These are phyloP conservation scores for Zapornia atra DNA, from an alignment of 2,113 vertebrate species.

Conservation along the genomic window DNA sequence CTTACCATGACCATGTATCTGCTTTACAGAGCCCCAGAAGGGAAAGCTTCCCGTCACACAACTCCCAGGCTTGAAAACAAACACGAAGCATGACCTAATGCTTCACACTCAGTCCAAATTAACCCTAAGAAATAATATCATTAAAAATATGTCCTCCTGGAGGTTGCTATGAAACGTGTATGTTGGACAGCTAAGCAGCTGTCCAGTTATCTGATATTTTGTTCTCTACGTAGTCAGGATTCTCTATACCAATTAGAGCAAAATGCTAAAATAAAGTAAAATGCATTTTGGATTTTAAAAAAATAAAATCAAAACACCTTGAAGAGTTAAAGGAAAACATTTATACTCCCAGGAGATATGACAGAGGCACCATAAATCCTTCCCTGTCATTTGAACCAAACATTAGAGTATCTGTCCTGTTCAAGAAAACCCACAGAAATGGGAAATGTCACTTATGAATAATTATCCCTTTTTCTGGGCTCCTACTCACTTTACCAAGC, in stretches of 20 bases:
- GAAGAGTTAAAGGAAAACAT: background rate
- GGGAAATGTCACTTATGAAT: slow-evolving; percentile 66
- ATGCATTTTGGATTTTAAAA: background rate
- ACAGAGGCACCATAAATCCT: background rate
- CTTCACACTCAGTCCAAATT: background rate
- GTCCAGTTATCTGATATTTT: background rate
- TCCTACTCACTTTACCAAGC: slow-evolving; percentile 54
- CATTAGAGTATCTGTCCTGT: background rate
- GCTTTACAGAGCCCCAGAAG: background rate
- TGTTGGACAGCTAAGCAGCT: background rate
- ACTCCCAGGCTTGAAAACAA: slow-evolving; percentile 11
- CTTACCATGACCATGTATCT: background rate
- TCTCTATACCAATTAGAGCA: background rate
- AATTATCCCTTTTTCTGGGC: slow-evolving; percentile 15
- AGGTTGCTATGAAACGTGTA: background rate
- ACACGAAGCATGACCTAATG: background rate
- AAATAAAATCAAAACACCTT: background rate
- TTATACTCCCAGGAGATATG: background rate
- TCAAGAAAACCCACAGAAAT: slow-evolving; percentile 60
- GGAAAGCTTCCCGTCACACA: background rate
- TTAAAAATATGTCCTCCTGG: background rate
- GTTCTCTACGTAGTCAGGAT: background rate
- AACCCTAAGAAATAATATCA: background rate
- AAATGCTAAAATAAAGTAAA: background rate
- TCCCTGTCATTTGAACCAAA: background rate